Percentiles rank a stretch among this genome's conserved stretches.
Evolutionary conservation across 2,113 vertebrate species (phyloP).

Genomic region (Microcebus murinus): DNA sequence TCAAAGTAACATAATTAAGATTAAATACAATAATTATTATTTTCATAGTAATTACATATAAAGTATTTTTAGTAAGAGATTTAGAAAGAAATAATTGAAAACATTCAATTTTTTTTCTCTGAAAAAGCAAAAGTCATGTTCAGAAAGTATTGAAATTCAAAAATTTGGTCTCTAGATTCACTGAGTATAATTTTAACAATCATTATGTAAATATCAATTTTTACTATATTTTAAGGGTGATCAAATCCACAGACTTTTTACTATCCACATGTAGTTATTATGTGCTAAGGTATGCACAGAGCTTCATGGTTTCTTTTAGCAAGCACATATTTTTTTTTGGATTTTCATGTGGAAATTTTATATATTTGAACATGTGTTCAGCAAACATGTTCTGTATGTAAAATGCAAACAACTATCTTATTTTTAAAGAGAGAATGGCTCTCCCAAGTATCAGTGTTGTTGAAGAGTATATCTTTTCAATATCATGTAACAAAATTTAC

Average conservation of each 20-base stretch:
- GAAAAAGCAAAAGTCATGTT: background rate
- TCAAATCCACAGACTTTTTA: background rate
- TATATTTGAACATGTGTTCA: background rate
- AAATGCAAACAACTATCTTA: background rate
- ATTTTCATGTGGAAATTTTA: background rate
- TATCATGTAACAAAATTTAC: background rate
- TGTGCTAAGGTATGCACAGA: background rate
- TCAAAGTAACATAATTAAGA: background rate
- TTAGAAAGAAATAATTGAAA: background rate
- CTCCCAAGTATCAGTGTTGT: background rate
- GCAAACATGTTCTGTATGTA: background rate
- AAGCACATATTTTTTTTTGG: background rate
- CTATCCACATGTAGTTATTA: background rate
- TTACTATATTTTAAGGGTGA: background rate
- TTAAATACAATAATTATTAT: background rate
- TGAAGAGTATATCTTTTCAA: background rate
- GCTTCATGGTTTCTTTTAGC: background rate
- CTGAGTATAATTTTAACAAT: background rate
- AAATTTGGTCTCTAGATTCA: background rate
- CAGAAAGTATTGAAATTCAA: background rate
- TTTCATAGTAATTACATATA: background rate
- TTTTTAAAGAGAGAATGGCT: constrained; percentile 18
- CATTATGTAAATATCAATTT: background rate
- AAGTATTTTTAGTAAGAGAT: background rate
- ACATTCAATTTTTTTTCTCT: background rate